Percentiles rank a stretch among this genome's conserved stretches.
Conservation (phyloP, 1,140 invertebrate species). For the Drosophila repletoides region DNA sequence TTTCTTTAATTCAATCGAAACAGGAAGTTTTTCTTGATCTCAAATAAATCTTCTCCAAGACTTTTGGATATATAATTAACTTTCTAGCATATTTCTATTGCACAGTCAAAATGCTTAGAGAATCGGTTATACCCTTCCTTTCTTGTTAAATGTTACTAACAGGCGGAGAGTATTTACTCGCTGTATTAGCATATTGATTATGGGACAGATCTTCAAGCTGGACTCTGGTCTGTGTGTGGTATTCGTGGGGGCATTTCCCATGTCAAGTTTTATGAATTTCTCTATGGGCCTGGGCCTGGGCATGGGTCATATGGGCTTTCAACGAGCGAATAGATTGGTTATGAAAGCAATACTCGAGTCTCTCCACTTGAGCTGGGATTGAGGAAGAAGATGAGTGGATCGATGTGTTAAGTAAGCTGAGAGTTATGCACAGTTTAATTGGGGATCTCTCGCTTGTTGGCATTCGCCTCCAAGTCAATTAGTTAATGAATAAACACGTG, state of each 20-base stretch:
- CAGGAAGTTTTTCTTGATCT: too few relatives aligned
- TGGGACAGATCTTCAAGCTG: slow-evolving; percentile 4
- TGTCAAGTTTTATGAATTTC: slow-evolving; percentile 45
- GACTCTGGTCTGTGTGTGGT: slow-evolving; percentile 25
- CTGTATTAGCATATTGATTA: slow-evolving; percentile 23
- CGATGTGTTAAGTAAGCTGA: slow-evolving; percentile 22
- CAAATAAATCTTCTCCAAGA: too few relatives aligned
- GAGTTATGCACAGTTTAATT: slow-evolving; percentile 25
- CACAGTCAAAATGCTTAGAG: too few relatives aligned
- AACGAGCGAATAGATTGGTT: background rate
- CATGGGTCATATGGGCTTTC: slow-evolving; percentile 11
- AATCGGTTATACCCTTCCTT: slow-evolving; percentile 27
- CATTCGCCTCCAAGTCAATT: slow-evolving; percentile 20
- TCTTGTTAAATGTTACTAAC: background rate
- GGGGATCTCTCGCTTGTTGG: slow-evolving; percentile 23
- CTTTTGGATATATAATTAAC: too few relatives aligned
- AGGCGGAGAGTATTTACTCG: slow-evolving; percentile 23
- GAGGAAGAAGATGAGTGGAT: background rate
- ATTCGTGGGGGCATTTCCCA: slow-evolving; percentile 59
- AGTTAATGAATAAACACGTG: slow-evolving; percentile 25
- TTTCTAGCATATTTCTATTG: too few relatives aligned
- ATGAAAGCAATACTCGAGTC: slow-evolving; percentile 16
- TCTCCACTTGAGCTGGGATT: slow-evolving; percentile 6
- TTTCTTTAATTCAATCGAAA: too few relatives aligned
- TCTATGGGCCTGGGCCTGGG: background rate